Evolutionary conservation across 2,888 invertebrate species (phyloP).

Genomic region (Neoascia interrupta): DNA sequence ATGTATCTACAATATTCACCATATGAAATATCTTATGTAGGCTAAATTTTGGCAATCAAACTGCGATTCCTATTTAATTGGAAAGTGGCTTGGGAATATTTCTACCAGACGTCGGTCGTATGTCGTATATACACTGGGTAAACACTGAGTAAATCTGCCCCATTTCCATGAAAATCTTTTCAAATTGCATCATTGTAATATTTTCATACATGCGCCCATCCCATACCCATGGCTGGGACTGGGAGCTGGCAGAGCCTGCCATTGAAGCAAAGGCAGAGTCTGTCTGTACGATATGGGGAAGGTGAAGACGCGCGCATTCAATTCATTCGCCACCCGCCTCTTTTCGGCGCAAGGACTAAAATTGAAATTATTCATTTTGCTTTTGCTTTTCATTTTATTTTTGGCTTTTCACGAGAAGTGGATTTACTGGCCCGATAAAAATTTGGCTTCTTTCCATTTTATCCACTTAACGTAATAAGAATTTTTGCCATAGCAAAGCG

Average conservation of each 20-base stretch:
- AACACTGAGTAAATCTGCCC: too few species aligned
- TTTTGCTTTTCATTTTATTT: constrained; percentile 47
- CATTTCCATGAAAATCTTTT: constrained; percentile 8
- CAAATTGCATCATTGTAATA: constrained; percentile 51
- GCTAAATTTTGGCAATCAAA: too few species aligned
- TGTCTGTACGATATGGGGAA: neutral
- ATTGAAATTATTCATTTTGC: constrained; percentile 61
- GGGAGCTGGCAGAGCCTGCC: too few species aligned
- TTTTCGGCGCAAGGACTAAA: constrained; percentile 30
- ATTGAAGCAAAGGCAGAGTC: too few species aligned
- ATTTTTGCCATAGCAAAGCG: constrained; percentile 69
- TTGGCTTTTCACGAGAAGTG: constrained; percentile 67
- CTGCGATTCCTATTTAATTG: too few species aligned
- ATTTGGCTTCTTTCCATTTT: constrained; percentile 75
- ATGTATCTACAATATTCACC: too few species aligned
- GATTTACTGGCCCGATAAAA: constrained; percentile 73
- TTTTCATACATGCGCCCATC: constrained; percentile 47
- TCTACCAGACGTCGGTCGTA: too few species aligned
- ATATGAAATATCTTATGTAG: too few species aligned
- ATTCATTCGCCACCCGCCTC: constrained; percentile 21
- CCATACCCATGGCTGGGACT: neutral
- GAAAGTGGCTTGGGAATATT: too few species aligned
- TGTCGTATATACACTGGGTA: too few species aligned
- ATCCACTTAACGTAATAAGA: constrained; percentile 76
- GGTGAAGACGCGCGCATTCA: constrained; percentile 32